Evolutionary conservation across 2,113 vertebrate genomes (phyloP).

Genomic region (Manacus vitellinus): DNA sequence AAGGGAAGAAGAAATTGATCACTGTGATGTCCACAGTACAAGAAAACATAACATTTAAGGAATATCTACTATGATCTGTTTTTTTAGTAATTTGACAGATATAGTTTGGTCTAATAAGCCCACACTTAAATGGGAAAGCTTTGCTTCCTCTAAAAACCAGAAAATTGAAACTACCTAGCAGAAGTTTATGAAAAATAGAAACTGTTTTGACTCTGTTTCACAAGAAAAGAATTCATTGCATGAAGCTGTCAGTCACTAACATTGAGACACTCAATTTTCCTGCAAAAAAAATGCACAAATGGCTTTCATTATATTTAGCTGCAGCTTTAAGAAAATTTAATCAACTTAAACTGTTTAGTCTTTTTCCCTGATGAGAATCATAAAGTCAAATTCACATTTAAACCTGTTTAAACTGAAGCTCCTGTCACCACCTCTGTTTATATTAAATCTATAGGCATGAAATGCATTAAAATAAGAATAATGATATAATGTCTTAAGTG

Average conservation of each 20-base stretch:
- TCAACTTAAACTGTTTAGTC: constrained; percentile 83
- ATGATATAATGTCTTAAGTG: constrained; percentile 65
- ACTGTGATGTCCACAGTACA: neutral
- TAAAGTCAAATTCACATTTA: constrained; percentile 76
- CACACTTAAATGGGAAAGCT: neutral
- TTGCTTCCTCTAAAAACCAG: constrained; percentile 22
- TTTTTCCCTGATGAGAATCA: constrained; percentile 82
- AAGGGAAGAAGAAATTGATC: neutral
- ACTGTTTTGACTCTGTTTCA: constrained; percentile 65
- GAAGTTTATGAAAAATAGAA: constrained; percentile 55
- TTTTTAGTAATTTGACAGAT: constrained; percentile 11
- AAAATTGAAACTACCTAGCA: constrained; percentile 57
- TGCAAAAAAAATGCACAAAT: constrained; percentile 71
- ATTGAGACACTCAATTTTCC: constrained; percentile 62
- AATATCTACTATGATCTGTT: neutral
- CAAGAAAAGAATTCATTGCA: constrained; percentile 68
- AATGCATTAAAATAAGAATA: constrained; percentile 73
- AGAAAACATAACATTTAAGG: constrained; percentile 17
- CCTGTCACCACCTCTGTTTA: constrained; percentile 82
- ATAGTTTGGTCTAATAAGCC: constrained; percentile 34
- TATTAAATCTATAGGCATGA: constrained; percentile 78
- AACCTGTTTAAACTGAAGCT: constrained; percentile 70
- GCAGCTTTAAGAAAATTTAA: constrained; percentile 83
- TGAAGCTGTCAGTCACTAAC: constrained; percentile 72
- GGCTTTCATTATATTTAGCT: constrained; percentile 84